These are phyloP conservation scores for Papilio machaon DNA, from an alignment of 1,140 invertebrate species.

Conservation along the genomic window DNA sequence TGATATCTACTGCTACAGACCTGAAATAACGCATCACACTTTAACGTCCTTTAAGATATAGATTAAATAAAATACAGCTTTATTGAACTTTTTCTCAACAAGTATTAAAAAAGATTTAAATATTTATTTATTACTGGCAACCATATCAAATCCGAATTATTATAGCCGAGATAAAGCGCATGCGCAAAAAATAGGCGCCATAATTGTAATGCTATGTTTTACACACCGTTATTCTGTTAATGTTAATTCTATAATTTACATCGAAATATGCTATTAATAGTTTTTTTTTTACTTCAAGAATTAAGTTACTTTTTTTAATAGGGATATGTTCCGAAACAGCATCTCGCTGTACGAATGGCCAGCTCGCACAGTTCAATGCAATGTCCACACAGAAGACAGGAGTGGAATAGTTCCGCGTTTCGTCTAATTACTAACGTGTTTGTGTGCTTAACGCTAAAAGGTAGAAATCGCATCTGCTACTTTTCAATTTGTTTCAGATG, in stretches of 20 bases:
- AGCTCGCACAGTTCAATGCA: no score
- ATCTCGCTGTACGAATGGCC: no score
- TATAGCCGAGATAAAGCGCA: conserved; percentile 18
- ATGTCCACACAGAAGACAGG: no score
- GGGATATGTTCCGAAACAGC: no score
- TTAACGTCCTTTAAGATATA: background rate
- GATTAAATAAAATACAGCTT: background rate
- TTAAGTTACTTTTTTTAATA: no score
- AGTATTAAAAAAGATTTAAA: no score
- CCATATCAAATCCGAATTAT: background rate
- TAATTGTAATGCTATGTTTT: conserved; percentile 13
- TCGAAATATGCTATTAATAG: background rate
- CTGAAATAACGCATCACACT: background rate
- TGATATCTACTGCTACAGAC: no score
- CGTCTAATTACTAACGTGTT: no score
- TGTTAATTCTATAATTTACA: conserved; percentile 11
- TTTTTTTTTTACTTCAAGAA: background rate
- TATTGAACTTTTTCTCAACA: background rate
- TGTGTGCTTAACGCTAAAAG: no score
- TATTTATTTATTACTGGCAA: conserved; percentile 12
- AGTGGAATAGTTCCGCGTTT: no score
- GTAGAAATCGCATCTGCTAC: no score
- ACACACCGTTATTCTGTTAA: conserved; percentile 15
- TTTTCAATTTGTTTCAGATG: no score
- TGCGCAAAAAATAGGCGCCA: conserved; percentile 34